Base-by-base conservation (phyloP, 2,888 invertebrate species). In the Baronia brevicornis region DNA sequence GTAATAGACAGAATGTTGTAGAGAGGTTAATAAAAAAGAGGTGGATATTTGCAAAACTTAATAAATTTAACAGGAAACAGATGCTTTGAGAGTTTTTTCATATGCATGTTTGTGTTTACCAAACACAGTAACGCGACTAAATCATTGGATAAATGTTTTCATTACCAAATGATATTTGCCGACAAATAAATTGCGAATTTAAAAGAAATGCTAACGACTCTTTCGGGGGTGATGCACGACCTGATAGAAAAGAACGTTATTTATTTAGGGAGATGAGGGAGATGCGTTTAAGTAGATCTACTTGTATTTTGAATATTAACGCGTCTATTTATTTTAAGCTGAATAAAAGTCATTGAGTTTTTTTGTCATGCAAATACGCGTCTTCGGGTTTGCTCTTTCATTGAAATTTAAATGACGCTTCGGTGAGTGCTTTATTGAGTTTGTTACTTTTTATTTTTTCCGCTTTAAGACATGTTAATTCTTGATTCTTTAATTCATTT, bases 281-380 rank as follows among this genome's bases (percentile, higher is more conserved):
- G 58, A 47, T 44, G 47, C 50, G 48, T 64, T 64, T 71, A 68
- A 70, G 63, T 51, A 67, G 73, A 73, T 73, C 68, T 60, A 65
- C 63, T 55, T 65, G 68, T 69, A 78, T 75, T 77, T 18, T 73
- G 67, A 74, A 75, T 75, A 68, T 69, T 77, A 77, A 77, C 71
- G 55, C 65, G 68, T 77, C 78, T 75, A 71, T 73, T 78, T 75
- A 78, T 73, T 74, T 71, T 69, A 61, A 71, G 69, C 59, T 53
- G 58, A 56, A 54, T 54, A 60, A 72, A 73, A 70, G 68, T 64
- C 65, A 74, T 66, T 44, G 54, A 48, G 41, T 52, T 60, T 51
- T 54, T 59, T 57, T 57, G 52, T 54, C 48, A 56, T 64, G 61
- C 49, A 56, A 60, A 60, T 54, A 56, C 48, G 49, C 55, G 60